Conservation (phyloP, 2,797 vertebrate genomes). For the Dromococcyx pavoninus region DNA sequence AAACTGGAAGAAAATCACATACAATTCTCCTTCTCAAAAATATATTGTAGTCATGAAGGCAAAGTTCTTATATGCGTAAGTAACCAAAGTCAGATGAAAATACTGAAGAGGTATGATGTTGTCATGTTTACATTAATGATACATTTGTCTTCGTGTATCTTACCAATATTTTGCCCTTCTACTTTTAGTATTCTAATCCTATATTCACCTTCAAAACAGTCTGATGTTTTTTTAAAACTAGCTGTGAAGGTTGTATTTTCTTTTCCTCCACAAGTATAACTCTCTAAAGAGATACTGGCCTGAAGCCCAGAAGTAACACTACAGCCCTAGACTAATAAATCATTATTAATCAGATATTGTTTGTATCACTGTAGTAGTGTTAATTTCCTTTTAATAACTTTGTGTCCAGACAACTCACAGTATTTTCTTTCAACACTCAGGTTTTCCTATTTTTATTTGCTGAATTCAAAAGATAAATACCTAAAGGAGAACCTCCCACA, state of each 20-base stretch:
- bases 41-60: not conserved
- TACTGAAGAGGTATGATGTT: not conserved
- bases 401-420: not conserved
- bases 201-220: not conserved
- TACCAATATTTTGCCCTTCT: not conserved
- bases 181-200: not conserved
- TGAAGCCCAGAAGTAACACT: not conserved
- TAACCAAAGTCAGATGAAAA: not conserved
- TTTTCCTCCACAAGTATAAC: not conserved
- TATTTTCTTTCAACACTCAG: not conserved
- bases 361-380: not conserved
- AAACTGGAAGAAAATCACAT: not conserved
- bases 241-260: not conserved
- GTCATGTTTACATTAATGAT: not conserved
- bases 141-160: not conserved
- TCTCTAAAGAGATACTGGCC: not conserved
- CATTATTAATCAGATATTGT: not conserved
- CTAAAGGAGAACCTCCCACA: not conserved
- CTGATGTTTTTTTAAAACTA: not conserved
- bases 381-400: not conserved
- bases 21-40: not conserved
- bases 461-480: not conserved
- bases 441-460: not conserved
- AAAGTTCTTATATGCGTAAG: not conserved
- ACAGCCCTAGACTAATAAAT: not conserved